A percentile compares a stretch with the other conserved stretches of the same genome.
phyloP scores from a whole-genome alignment of 2,888 invertebrate genomes.

The Troides aeacus region DNA sequence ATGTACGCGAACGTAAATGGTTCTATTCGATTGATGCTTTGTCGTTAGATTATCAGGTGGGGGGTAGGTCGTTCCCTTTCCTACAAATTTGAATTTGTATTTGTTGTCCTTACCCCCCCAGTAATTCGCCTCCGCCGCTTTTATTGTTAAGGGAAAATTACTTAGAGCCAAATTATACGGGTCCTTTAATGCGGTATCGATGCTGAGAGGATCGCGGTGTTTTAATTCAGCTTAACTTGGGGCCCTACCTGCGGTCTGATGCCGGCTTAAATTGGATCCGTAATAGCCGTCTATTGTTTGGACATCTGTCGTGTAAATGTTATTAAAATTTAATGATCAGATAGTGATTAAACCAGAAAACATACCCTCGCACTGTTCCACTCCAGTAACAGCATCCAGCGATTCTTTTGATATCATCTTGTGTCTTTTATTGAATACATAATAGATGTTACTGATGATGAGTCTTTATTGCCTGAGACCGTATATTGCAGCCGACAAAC shows the following conservation, averaged over 20 bases:
- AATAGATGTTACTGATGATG: too few relatives aligned
- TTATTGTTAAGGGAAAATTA: slow-evolving; percentile 58
- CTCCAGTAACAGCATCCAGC: too few relatives aligned
- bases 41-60: slow-evolving; percentile 53
- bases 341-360: too few relatives aligned
- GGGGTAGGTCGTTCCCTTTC: slow-evolving; percentile 37
- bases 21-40: slow-evolving; percentile 54
- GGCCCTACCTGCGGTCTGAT: slow-evolving; percentile 54
- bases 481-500: too few relatives aligned
- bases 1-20: slow-evolving; percentile 61
- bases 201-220: slow-evolving; percentile 55
- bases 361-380: too few relatives aligned
- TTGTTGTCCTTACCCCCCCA: slow-evolving; percentile 36
- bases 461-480: too few relatives aligned
- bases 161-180: slow-evolving; percentile 77
- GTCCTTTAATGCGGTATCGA: slow-evolving; percentile 45
- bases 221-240: slow-evolving; percentile 50
- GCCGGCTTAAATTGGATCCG: slow-evolving; percentile 42
- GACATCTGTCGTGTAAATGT: slow-evolving; percentile 21
- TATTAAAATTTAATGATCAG: background rate
- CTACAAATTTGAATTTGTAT: slow-evolving; percentile 29
- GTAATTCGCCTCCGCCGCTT: slow-evolving; percentile 53
- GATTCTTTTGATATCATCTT: too few relatives aligned
- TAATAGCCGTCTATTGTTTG: slow-evolving; percentile 34
- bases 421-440: too few relatives aligned